A percentile compares a stretch with the other conserved stretches of the same genome.
Evolutionary conservation across 2,113 vertebrate species (phyloP).

Genomic region (Copsychus sechellarum): DNA sequence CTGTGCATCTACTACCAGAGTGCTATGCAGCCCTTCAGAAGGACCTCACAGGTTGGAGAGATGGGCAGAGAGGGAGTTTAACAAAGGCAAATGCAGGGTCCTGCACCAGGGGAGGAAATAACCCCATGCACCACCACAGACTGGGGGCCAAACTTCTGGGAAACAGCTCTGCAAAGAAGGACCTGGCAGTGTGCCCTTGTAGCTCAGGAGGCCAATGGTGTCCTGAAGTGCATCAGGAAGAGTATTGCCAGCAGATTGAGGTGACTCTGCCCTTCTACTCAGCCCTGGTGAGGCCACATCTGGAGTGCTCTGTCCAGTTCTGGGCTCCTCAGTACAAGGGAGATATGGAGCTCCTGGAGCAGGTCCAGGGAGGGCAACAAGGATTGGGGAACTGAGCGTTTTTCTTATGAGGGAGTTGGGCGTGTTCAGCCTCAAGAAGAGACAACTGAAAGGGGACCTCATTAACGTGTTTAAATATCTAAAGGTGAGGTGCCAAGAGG

Average conservation of each 20-base stretch:
- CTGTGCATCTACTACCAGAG: background rate
- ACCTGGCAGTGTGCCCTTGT: background rate
- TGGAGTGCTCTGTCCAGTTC: background rate
- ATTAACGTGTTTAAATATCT: background rate
- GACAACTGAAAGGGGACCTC: background rate
- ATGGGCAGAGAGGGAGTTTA: background rate
- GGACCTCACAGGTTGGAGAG: background rate
- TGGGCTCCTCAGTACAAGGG: background rate
- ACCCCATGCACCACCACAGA: background rate
- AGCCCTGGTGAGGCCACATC: background rate
- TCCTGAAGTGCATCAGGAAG: background rate
- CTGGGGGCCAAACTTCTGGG: background rate
- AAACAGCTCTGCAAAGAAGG: background rate
- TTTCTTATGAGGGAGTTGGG: background rate
- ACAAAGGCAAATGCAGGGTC: background rate
- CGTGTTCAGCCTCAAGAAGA: background rate
- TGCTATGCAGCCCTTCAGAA: background rate
- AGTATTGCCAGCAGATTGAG: background rate
- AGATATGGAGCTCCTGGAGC: background rate
- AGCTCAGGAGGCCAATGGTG: background rate
- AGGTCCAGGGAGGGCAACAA: background rate
- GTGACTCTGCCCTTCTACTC: background rate
- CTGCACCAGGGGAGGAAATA: background rate
- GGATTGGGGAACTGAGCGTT: background rate
- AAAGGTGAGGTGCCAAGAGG: background rate